Percentiles rank a stretch among this genome's conserved stretches.
Conservation (phyloP, 2,888 invertebrate genomes). For the Xestobium rufovillosum region DNA sequence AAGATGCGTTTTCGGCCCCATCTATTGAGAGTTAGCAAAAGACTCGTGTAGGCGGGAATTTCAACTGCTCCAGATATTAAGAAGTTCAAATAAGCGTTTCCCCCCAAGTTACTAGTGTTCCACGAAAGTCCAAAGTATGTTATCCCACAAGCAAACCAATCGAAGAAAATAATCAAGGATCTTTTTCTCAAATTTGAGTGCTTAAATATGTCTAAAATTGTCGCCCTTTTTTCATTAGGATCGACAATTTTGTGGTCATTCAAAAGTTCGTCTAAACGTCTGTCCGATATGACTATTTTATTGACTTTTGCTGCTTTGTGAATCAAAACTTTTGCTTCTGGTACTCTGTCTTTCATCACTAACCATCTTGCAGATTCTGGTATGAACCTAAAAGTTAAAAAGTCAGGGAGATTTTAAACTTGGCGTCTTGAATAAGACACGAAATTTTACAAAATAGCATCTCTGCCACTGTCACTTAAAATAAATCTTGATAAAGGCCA, state of each 20-base stretch:
- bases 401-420: too few species aligned
- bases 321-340: conserved; percentile 55
- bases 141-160: conserved; percentile 71
- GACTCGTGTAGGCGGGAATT: conserved; percentile 62
- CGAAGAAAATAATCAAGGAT: conserved; percentile 60
- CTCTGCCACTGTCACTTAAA: too few species aligned
- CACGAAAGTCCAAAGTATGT: conserved; percentile 73
- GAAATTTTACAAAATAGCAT: too few species aligned
- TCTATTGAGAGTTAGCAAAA: conserved; percentile 58
- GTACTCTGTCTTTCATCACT: conserved; percentile 53
- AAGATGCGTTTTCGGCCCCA: conserved; percentile 63
- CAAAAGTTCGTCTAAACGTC: conserved; percentile 48
- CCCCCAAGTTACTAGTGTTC: conserved; percentile 64
- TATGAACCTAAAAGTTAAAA: conserved; percentile 45
- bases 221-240: conserved; percentile 39
- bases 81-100: conserved; percentile 66
- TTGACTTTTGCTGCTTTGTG: conserved; percentile 59
- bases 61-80: conserved; percentile 67
- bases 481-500: too few species aligned
- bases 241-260: conserved; percentile 41
- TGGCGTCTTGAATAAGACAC: too few species aligned
- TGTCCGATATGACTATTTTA: conserved; percentile 49
- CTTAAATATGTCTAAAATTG: conserved; percentile 53
- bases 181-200: conserved; percentile 58
- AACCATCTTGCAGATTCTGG: conserved; percentile 71